Evolutionary conservation across 2,797 vertebrate species (phyloP), one percentile per base, ranked within the genome.

Genomic region (Anguilla marmorata): DNA sequence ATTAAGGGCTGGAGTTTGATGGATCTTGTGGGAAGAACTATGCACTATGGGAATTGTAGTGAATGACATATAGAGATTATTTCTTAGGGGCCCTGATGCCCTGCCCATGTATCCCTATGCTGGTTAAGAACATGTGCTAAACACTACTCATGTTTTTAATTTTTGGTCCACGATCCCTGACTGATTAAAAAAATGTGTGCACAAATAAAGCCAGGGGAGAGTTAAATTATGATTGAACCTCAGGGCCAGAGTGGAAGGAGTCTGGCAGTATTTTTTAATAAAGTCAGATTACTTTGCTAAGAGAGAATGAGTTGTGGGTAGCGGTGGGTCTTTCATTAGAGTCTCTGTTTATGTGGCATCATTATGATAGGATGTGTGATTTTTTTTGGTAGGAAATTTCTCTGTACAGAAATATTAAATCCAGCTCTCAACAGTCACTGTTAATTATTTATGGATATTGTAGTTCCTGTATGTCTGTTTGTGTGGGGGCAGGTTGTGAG

Each of bases 201-300:
- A 79, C 8, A 79, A 7, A 41, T 4, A 41, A 16, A 19, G 33
- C 72, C 72, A 37, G 72, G 72, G 24, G 72, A 72, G 30, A 79
- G 74, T 41, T 33, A 19, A 41, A 79, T 79, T 79, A 41, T 41
- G 37, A 79, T 19, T 19, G 37, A 19, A 41, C 33, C 74, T 79
- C 74, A 41, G 72, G 16, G 74, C 74, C 30, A 4, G 12, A 79
- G 74, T 41, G 4, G 33, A 16, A 19, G 14, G 33, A 41, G 12
- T 45, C 45, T 82, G 24, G 79, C 7, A 50, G 41, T n/a, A 50
- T 48, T 48, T 82, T 82, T 82, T 82, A 82, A 82, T 82, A 82
- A 82, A 48, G 45, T 82, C 79, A 82, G 79, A 79, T 82, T 19
- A 37, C 72, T 74, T 37, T 37, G 30, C 30, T 37, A 3, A 11